Percentiles rank a stretch among this genome's conserved stretches.
Conservation (phyloP, 2,797 vertebrate genomes). For the Jordanella pulchra region DNA sequence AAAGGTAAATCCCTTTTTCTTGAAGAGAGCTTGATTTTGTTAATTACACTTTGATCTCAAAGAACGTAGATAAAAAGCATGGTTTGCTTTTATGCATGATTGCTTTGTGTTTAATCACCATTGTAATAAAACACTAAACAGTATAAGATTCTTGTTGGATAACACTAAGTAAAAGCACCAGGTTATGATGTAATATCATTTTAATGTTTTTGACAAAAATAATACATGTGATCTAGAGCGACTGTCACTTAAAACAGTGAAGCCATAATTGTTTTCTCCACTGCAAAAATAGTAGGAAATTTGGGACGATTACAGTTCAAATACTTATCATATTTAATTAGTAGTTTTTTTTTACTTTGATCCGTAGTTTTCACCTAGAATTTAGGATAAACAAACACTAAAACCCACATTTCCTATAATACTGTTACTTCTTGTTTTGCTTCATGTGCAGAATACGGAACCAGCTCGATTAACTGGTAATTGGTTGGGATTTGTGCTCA, state of each 20-base stretch:
- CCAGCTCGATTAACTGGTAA: neutral
- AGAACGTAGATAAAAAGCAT: neutral
- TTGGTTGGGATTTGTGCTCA: neutral
- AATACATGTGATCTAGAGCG: neutral
- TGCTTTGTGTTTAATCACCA: neutral
- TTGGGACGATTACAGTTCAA: neutral
- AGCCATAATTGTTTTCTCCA: too few species aligned
- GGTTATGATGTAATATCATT: neutral
- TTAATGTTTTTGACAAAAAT: neutral
- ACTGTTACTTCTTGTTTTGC: neutral
- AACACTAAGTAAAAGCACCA: neutral
- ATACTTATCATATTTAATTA: neutral
- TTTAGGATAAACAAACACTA: neutral
- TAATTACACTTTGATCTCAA: neutral
- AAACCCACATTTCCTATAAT: neutral
- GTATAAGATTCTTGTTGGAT: neutral
- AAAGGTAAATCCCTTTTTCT: neutral
- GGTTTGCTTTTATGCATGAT: neutral
- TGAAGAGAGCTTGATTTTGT: neutral
- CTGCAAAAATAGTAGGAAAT: neutral
- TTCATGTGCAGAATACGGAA: neutral
- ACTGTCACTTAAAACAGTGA: neutral
- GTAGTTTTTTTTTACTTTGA: neutral
- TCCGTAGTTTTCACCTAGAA: neutral
- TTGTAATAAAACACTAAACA: neutral